phyloP scores from a whole-genome alignment of 2,113 vertebrate genomes.

The Ptyas mucosa region DNA sequence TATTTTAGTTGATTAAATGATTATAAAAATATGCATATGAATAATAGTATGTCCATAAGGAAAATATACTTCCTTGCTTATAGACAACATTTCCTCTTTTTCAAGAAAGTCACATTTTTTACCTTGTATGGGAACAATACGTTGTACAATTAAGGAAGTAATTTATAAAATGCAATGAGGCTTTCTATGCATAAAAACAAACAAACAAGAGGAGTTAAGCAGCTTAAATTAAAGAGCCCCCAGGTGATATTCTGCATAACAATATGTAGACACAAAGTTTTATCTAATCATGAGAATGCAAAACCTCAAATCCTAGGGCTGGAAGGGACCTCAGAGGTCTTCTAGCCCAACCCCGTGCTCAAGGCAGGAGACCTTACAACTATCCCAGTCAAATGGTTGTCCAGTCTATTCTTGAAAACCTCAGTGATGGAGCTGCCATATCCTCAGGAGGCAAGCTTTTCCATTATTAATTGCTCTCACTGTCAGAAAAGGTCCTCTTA shows the following conservation, averaged over 20 bases:
- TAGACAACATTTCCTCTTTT: not conserved
- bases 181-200: not conserved
- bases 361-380: not conserved
- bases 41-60: not conserved
- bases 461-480: not conserved
- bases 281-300: not conserved
- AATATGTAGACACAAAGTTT: not conserved
- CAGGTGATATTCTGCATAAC: not conserved
- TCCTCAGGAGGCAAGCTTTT: not conserved
- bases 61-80: not conserved
- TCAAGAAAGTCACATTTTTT: not conserved
- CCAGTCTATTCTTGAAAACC: not conserved
- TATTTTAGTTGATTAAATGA: not conserved
- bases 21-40: not conserved
- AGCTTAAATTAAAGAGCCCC: not conserved
- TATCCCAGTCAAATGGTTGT: not conserved
- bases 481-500: not conserved
- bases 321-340: not conserved
- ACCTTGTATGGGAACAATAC: not conserved
- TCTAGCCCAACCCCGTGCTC: not conserved
- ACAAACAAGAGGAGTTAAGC: not conserved
- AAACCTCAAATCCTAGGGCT: not conserved
- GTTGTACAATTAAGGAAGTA: not conserved
- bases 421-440: not conserved
- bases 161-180: not conserved